Evolutionary conservation across 1,140 invertebrate species (phyloP), one percentile per base, ranked within the genome.

Genomic region (Varroa destructor): DNA sequence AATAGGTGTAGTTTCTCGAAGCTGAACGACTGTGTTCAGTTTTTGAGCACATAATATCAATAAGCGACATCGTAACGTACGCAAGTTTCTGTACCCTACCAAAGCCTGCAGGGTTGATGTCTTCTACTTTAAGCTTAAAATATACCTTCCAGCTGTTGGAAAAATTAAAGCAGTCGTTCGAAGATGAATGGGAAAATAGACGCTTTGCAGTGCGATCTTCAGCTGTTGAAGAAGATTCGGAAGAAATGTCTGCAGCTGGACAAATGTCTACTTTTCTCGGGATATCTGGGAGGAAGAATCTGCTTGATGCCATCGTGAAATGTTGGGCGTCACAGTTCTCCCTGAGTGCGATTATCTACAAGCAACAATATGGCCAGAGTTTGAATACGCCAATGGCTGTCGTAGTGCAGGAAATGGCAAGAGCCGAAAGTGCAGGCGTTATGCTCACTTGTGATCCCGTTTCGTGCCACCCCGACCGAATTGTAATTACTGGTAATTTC

Each of bases 311-410:
- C 1, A 79, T 90, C 5, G 79, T 83, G 37, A 81, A 83, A 54
- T 91, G 89, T 77, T 91, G 89, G 89, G 86, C 84, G 0, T 91
- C 89, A 2, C 83, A 89, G 46, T 90, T 85, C 76, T 82, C 87
- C 0, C 85, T 83, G 74, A 86, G 86, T 74, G 88, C 88, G 74
- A 84, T 89, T 0, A 82, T 85, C 74, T 91, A 91, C 76, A 78
- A 86, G 71, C 71, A 85, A 76, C 84, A 86, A 75, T 82, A 85
- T 76, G 87, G 88, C 1, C 83, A 88, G 76, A 78, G 81, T 10
- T 79, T 89, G 55, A 79, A 82, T 56, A 81, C 84, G 5, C 80
- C 83, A 36, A 88, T 90, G 82, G 89, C 83, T 0, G 88, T 91
- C 14, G 88, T 89, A n/a, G 81, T 91, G 8, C 89, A 92, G 78